These are phyloP conservation scores for Lethocerus indicus DNA, from an alignment of 1,140 invertebrate genomes.

Conservation along the genomic window DNA sequence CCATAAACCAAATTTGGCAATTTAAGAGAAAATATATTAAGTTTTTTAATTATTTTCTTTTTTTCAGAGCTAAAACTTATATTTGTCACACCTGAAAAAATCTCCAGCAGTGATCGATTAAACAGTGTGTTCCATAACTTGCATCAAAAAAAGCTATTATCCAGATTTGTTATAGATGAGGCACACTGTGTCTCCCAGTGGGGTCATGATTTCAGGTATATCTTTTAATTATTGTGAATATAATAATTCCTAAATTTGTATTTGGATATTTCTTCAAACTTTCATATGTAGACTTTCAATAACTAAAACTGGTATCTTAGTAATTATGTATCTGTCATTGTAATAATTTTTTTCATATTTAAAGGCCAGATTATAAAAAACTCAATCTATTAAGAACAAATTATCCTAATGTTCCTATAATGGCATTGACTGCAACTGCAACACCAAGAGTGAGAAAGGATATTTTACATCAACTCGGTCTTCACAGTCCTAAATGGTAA, in stretches of 20 bases:
- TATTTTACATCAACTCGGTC: constrained; percentile 70
- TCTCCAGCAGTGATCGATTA: constrained; percentile 36
- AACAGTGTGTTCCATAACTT: constrained; percentile 24
- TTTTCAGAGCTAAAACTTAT: constrained; percentile 53
- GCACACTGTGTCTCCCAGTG: constrained; percentile 58
- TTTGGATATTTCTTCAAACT: background rate
- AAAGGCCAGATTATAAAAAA: constrained; percentile 30
- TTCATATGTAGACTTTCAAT: background rate
- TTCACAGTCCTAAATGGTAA: constrained; percentile 65
- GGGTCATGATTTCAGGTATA: constrained; percentile 51
- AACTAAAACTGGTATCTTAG: no score
- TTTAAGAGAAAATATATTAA: no score
- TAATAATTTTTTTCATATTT: constrained; percentile 9
- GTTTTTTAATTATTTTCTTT: constrained; percentile 10
- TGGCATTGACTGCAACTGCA: constrained; percentile 68
- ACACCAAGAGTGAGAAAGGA: constrained; percentile 78
- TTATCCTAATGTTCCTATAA: constrained; percentile 39
- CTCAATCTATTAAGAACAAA: constrained; percentile 25
- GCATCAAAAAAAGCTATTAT: constrained; percentile 37
- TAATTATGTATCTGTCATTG: no score
- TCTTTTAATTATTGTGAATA: background rate
- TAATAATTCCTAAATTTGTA: background rate
- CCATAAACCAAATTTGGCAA: no score
- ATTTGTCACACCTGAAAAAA: constrained; percentile 94
- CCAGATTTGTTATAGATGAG: constrained; percentile 67